A percentile compares a stretch with the other conserved stretches of the same genome.
Conservation (phyloP, 2,797 vertebrate genomes). For the Fistularia tabacaria region DNA sequence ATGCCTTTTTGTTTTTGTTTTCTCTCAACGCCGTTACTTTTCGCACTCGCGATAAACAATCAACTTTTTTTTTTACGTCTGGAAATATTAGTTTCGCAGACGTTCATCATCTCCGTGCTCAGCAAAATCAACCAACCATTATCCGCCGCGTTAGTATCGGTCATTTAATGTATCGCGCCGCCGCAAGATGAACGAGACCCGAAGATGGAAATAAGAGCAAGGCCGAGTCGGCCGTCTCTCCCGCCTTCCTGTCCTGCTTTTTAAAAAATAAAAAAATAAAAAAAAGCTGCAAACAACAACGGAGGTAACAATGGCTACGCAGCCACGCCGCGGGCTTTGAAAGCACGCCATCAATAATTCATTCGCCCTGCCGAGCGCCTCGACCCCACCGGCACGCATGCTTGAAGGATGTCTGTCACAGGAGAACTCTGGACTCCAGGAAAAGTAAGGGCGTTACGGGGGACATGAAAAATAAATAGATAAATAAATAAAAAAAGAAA, state of each 20-base stretch:
- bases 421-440: constrained; percentile 7
- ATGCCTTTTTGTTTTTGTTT: no score
- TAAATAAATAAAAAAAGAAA: constrained; percentile 20
- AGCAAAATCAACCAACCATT: background rate
- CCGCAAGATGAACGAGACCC: constrained; percentile 9
- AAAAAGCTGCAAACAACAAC: constrained; percentile 44
- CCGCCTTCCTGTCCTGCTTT: no score
- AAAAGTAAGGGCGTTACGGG: no score
- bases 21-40: constrained; percentile 9
- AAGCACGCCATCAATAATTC: constrained; percentile 64
- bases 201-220: constrained; percentile 17
- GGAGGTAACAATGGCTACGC: constrained; percentile 62
- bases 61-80: background rate
- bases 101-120: background rate
- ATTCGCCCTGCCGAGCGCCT: constrained; percentile 50
- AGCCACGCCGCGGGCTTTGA: constrained; percentile 53
- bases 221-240: no score
- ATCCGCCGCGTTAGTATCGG: constrained; percentile 2
- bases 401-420: constrained; percentile 40
- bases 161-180: constrained; percentile 5
- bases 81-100: background rate
- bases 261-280: no score
- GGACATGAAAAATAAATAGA: constrained; percentile 19
- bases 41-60: constrained; percentile 6
- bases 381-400: constrained; percentile 29